Evolutionary conservation across 2,113 vertebrate genomes (phyloP), one percentile per base, ranked within the genome.

Genomic region (Rutilus rutilus): DNA sequence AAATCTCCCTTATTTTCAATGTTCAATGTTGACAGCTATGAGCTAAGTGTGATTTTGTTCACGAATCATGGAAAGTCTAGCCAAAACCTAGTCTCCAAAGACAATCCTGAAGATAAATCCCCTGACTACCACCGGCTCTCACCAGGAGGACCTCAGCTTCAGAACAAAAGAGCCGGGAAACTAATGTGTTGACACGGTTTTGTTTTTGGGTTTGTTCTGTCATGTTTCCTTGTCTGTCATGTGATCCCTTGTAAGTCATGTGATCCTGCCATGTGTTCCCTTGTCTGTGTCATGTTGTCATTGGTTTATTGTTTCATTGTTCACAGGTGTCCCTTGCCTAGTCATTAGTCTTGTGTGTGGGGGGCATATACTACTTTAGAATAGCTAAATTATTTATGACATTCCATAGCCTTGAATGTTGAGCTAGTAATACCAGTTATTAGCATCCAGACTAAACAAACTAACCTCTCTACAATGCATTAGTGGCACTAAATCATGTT

Each of bases 301-400:
- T n/a, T n/a, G n/a, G n/a, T n/a, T n/a, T n/a, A n/a, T n/a, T n/a
- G n/a, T n/a, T n/a, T n/a, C n/a, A n/a, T n/a, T n/a, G n/a, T n/a
- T n/a, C n/a, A n/a, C n/a, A n/a, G n/a, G n/a, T n/a, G n/a, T n/a
- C n/a, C n/a, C n/a, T n/a, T n/a, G n/a, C n/a, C n/a, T n/a, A n/a
- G n/a, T n/a, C n/a, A n/a, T n/a, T n/a, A n/a, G n/a, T n/a, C n/a
- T n/a, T n/a, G n/a, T n/a, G n/a, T n/a, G n/a, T n/a, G 77, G 10
- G 84, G 89, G 82, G 86, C 50, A 88, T 85, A 88, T 85, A 87
- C 71, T 81, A 73, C 87, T 73, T 42, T 84, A 90, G 87, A 85
- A 92, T 81, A 83, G 54, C 75, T 92, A 79, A 87, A 91, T 93
- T 91, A 93, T 93, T 92, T 89, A 94, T 93, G 87, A 89, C 88